These are phyloP conservation scores for Acrocephalus scirpaceus DNA, from an alignment of 2,797 vertebrate genomes.

Conservation along the genomic window DNA sequence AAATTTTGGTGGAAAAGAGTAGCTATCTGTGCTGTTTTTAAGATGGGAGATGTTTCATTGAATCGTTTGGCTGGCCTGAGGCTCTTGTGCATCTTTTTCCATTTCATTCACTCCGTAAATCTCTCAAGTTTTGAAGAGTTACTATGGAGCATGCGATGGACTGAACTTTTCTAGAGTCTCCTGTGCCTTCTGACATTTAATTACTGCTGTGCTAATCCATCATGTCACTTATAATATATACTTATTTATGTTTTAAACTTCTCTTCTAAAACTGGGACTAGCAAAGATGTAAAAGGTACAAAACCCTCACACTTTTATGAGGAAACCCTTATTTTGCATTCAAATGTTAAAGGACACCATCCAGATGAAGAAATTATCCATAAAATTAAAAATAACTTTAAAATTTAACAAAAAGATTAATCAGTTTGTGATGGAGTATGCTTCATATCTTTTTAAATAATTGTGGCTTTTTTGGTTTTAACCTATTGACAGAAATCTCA, in stretches of 20 bases:
- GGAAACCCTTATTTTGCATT: neutral
- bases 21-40: neutral
- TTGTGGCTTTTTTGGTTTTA: neutral
- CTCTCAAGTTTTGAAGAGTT: neutral
- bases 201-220: neutral
- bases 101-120: conserved; percentile 40
- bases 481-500: neutral
- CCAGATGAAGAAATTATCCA: neutral
- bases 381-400: neutral
- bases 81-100: conserved; percentile 50
- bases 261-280: neutral
- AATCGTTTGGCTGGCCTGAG: neutral
- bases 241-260: neutral
- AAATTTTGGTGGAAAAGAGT: conserved; percentile 41
- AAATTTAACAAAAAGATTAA: neutral
- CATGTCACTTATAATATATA: neutral
- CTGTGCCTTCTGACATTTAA: conserved; percentile 31
- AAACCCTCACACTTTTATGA: rapidly evolving
- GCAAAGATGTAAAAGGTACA: neutral
- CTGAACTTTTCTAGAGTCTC: conserved; percentile 29
- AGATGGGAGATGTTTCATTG: conserved; percentile 8
- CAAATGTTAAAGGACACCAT: neutral
- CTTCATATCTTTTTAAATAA: neutral
- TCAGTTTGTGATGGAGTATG: neutral
- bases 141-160: neutral